A percentile compares a stretch with the other conserved stretches of the same genome.
Evolutionary conservation across 2,888 invertebrate species (phyloP).

Genomic region (Lasioglossum figueresi): DNA sequence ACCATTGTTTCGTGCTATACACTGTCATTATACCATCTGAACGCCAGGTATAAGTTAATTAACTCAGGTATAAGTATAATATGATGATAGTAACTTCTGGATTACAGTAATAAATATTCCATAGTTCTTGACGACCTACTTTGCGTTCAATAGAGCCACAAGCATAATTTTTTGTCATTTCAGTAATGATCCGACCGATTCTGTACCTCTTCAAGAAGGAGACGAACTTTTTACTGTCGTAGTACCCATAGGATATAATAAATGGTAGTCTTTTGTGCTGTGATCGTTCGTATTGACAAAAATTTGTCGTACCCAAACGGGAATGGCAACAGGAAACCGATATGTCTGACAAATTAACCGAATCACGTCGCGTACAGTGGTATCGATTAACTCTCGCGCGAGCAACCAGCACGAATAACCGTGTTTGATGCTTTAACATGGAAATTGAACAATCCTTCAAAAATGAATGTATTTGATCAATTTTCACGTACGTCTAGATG

Average conservation of each 20-base stretch:
- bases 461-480: not conserved
- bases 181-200: not conserved
- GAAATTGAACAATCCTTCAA: not conserved
- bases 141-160: not conserved
- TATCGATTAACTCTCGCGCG: conserved; percentile 24
- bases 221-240: not conserved
- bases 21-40: not conserved
- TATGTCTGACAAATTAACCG: conserved; percentile 42
- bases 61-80: not conserved
- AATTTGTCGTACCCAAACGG: conserved; percentile 1
- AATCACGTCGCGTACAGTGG: not conserved
- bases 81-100: not conserved
- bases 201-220: not conserved
- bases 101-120: not conserved
- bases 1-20: not conserved
- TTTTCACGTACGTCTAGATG: not conserved
- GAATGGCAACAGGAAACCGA: conserved; percentile 18
- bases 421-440: not conserved
- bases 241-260: too few species aligned
- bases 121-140: not conserved
- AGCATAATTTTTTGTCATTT: not conserved
- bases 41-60: not conserved
- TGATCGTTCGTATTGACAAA: not conserved
- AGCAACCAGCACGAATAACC: not conserved
- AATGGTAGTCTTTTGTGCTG: not conserved